Base-by-base conservation (phyloP, 2,888 invertebrate species). In the Nysson spinosus region DNA sequence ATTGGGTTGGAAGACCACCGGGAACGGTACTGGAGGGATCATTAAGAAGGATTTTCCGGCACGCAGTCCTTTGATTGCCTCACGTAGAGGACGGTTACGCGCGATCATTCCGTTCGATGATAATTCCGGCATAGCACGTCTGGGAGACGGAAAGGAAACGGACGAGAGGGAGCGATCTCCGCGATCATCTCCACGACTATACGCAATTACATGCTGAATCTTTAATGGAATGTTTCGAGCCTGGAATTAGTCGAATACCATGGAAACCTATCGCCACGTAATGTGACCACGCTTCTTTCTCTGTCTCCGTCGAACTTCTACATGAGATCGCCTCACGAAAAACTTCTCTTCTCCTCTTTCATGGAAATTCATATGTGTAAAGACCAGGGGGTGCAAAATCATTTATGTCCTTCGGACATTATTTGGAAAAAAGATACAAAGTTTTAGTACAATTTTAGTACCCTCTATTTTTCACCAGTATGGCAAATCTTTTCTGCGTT, bases 131-230 rank as follows among this genome's bases (percentile, higher is more conserved):
- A 70, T 62, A 61, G 73, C 70, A 68, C 75, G 72, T 75, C 69
- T 69, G 69, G 57, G 54, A 34, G 42, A 26, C 17, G 43, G 50
- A 58, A 63, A 51, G 69, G 63, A 58, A 22, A 39, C 58, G 64
- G 60, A 58, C 70, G 55, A 22, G n/a, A 70, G 62, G 56, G 63
- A 62, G 46, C 61, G 69, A 72, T 74, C 75, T 75, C 72, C 68
- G 75, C 82, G 85, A 85, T 85, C 84, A 78, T 74, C 75, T 75
- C 72, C 68, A 76, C 82, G 85, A 85, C 85, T 83, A 78, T 81
- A 67, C 84, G 86, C 87, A 86, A 87, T 87, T 87, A 87, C 85
- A 86, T 84, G 86, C 85, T 87, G 86, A 87, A 87, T 87, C 86
- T 87, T 87, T 87, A 86, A 87, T 87, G 85, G 86, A 83, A 87